Evolutionary conservation across 2,797 vertebrate genomes (phyloP), one percentile per base, ranked within the genome.

Genomic region (Gobionotothen gibberifrons): DNA sequence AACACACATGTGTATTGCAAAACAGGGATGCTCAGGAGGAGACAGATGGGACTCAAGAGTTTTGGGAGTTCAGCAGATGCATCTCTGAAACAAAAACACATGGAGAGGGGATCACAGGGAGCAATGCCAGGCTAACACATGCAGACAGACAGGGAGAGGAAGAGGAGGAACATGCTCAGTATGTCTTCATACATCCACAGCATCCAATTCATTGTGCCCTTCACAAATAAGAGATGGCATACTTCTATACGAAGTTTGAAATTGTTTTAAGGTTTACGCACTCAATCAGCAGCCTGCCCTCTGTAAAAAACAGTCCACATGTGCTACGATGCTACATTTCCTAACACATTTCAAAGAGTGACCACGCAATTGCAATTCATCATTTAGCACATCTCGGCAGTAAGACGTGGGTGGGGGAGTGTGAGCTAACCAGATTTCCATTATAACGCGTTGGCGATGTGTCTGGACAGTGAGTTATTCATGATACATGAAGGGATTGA

Each of bases 21-120:
- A 22, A 51, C 17, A 49, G 65, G 6, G 19, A 26, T 40, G 32
- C 60, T 70, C 44, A 3, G 21, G 0, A 46, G 58, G 46, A 60
- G 48, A 57, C 75, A 78, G 67, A 75, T 78, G 72, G 67, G 47
- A 51, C 42, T 63, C 29, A 0, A 0, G 55, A 44, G 75, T 57
- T 54, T 19, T 36, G 36, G 51, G 62, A 59, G 59, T 55, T 64
- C 44, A 55, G 17, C 9, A 4, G 48, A 58, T 53, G 69, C 47
- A 22, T 57, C 32, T 67, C 48, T 54, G 57, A 49, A 72, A 55
- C 48, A 16, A 53, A 59, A 73, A 59, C 73, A 54, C 43, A 56
- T 75, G 71, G 63, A 21, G 49, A 40, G 54, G 32, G 29, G 15
- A 57, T 29, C 56, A 58, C n/a, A 12, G 58, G 52, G 53, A 53